Evolutionary conservation across 2,797 vertebrate species (phyloP).

Genomic region (Diplodus puntazzo): DNA sequence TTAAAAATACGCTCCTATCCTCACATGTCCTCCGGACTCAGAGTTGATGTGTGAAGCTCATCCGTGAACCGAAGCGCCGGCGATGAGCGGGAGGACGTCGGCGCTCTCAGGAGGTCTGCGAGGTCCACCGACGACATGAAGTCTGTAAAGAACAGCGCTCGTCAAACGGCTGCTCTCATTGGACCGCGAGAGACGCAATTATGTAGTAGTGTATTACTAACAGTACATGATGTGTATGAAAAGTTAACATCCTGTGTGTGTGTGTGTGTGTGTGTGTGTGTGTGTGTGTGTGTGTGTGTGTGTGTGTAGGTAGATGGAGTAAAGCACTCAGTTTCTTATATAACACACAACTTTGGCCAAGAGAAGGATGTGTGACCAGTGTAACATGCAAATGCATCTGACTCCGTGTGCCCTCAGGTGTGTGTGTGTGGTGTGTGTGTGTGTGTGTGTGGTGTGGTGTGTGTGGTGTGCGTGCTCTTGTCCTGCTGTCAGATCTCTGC

Average conservation of each 20-base stretch:
- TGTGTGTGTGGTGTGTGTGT: conserved; percentile 50
- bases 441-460: conserved; percentile 27
- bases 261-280: conserved; percentile 17
- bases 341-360: conserved; percentile 64
- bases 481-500: conserved; percentile 49
- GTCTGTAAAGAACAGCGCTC: neutral
- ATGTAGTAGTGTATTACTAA: neutral
- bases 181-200: neutral
- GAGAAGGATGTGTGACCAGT: conserved; percentile 63
- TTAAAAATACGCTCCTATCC: neutral
- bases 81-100: neutral
- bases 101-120: neutral
- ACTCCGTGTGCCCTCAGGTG: conserved; percentile 58
- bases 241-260: conserved; percentile 3
- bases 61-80: neutral
- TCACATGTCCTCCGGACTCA: neutral
- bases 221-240: conserved; percentile 1
- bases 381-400: conserved; percentile 72
- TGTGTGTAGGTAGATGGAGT: conserved; percentile 38
- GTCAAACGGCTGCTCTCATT: neutral
- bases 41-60: neutral
- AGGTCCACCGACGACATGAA: neutral
- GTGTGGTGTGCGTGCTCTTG: conserved; percentile 2
- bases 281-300: conserved; percentile 26
- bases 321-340: conserved; percentile 68